Base-by-base conservation (phyloP, 2,113 vertebrate species). In the Hippocampus mohnikei region DNA sequence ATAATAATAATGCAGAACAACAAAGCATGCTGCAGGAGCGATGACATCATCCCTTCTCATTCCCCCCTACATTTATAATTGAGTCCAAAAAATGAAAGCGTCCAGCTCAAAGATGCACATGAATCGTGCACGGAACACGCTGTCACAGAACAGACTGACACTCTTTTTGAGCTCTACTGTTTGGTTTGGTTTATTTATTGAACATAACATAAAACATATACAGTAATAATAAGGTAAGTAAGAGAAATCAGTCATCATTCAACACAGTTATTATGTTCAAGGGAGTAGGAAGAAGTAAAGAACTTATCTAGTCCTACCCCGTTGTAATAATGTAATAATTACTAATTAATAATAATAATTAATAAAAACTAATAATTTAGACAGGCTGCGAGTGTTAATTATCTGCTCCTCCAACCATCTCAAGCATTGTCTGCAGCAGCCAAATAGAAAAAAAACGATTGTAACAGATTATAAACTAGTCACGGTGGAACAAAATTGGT, bases 1-100 rank as follows among this genome's bases (percentile, higher is more conserved):
- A 33, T 33, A 37, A 37, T 37, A 37, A 37, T 50, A 18, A 6
- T 50, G 70, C 56, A 8, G 67, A 50, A 58, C 63, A 58, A 86
- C 81, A 79, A 81, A 83, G 71, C 73, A 48, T 70, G 53, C 56
- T 79, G 72, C 73, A 82, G 72, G 70, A 78, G 69, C 73, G 40
- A 81, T 86, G 81, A 86, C 62, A 37, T 88, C 81, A 86, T 73
- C 76, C 70, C 48, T 55, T 70, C 11, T 7, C 64, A 23, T 41
- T 61, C 40, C 72, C 69, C 70, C 70, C 63, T 70, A 72, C 78
- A 46, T 80, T 77, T 71, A 80, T 79, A 70, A 80, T 72, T 69
- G 65, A 11, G 62, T 72, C 80, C 71, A 83, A 76, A 84, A 83
- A 81, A 80, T 78, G 50, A 76, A 62, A 0, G 65, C 46, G 25